Conservation (phyloP, 2,113 vertebrate species). For the Cololabis saira region DNA sequence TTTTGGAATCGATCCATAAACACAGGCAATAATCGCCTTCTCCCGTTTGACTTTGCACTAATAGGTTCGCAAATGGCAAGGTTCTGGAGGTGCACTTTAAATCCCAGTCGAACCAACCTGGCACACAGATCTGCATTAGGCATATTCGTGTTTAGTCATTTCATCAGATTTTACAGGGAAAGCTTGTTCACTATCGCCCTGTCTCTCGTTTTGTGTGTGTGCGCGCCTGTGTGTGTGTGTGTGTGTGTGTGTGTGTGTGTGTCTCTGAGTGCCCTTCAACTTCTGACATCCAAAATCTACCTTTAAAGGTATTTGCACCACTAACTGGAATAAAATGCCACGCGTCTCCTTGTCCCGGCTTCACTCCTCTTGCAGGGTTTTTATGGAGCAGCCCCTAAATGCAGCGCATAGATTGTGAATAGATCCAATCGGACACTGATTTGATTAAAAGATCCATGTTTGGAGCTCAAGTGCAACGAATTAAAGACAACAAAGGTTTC, state of each 20-base stretch:
- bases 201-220: background rate
- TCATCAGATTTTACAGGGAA: slow-evolving; percentile 15
- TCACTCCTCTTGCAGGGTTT: slow-evolving; percentile 10
- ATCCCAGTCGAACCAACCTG: background rate
- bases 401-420: slow-evolving; percentile 20
- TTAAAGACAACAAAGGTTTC: slow-evolving; percentile 26
- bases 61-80: background rate
- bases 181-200: background rate
- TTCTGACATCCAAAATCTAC: slow-evolving; percentile 64
- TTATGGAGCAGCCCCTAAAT: slow-evolving; percentile 3
- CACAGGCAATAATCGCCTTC: slow-evolving; percentile 3
- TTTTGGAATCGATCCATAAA: slow-evolving; percentile 12
- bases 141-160: slow-evolving; percentile 1
- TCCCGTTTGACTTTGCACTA: slow-evolving; percentile 20
- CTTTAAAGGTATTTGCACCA: slow-evolving; percentile 24
- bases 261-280: slow-evolving; percentile 68
- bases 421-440: slow-evolving; percentile 58
- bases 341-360: background rate
- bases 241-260: too few relatives aligned
- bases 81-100: slow-evolving; percentile 1
- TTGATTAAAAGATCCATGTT: slow-evolving; percentile 54
- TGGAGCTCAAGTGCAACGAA: slow-evolving; percentile 42
- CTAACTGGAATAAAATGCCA: background rate
- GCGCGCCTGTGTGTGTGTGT: too few relatives aligned
- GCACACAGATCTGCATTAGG: background rate